Evolutionary conservation across 2,888 invertebrate genomes (phyloP), one percentile per base, ranked within the genome.

Genomic region (Eristalis pertinax): DNA sequence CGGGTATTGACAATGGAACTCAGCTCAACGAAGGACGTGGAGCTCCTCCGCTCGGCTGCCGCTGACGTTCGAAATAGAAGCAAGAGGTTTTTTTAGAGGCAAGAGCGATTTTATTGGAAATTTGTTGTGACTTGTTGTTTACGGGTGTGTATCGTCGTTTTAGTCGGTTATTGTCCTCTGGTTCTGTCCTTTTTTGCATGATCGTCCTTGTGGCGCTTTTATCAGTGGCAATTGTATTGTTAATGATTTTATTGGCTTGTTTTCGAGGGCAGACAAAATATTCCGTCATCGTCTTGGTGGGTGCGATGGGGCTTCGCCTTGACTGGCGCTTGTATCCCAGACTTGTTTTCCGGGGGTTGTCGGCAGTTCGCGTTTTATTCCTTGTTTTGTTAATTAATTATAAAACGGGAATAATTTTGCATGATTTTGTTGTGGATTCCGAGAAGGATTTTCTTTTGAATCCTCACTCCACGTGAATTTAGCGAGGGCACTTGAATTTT

Each of bases 181-280:
- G 41, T 29, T n/a, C 26, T 19, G 19, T 24, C 41, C 26, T 19
- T 62, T 78, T 76, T 58, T 74, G 15, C n/a, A 10, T 24, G 24
- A 29, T 62, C 41, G 43, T 38, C 26, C 67, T 73, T 64, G 24
- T 35, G 50, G 74, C 35, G 73, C 29, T 78, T 77, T 77, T 81
- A 78, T 83, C 78, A 86, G 78, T 83, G 78, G 82, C 83, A 86
- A 83, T 83, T 86, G 86, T 86, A 83, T 86, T 83, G 72, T 63
- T 86, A 83, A 86, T 83, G 78, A 86, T 79, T 86, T 86, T 83
- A 86, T 86, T 86, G 83, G 83, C 75, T 79, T 75, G 70, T 75
- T 74, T 82, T 73, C 65, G 65, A 74, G 77, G 74, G 58, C 62
- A 74, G 65, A 38, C 32, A 81, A 72, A 72, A 76, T 4, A 84